phyloP scores from a whole-genome alignment of 2,888 invertebrate genomes.

The Adineta ricciae region DNA sequence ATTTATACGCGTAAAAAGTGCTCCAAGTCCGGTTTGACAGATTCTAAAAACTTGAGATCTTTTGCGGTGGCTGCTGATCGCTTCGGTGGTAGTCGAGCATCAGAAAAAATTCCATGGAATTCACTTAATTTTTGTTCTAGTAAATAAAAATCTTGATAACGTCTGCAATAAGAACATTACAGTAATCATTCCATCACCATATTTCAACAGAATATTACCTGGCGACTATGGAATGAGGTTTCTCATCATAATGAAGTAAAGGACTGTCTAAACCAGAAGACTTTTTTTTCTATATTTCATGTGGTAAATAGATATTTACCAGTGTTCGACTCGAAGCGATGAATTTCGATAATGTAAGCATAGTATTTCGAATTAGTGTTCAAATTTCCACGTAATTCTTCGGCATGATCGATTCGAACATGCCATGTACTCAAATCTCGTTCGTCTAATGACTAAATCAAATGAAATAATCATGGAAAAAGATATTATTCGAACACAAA shows the following conservation, averaged over 20 bases:
- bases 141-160: conserved; percentile 23
- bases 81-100: conserved; percentile 11
- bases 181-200: too few species aligned
- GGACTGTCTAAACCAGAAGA: not conserved
- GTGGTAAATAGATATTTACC: not conserved
- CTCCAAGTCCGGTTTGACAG: not conserved
- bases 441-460: not conserved
- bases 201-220: not conserved
- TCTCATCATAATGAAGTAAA: not conserved
- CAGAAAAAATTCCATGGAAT: not conserved
- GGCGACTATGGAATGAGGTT: not conserved
- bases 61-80: not conserved
- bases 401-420: not conserved
- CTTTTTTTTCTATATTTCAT: not conserved
- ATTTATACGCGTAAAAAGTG: not conserved
- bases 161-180: not conserved
- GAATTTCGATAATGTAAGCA: not conserved
- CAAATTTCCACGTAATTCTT: conserved; percentile 1
- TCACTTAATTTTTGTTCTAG: conserved; percentile 11
- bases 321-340: not conserved
- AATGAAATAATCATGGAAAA: not conserved
- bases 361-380: not conserved
- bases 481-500: not conserved
- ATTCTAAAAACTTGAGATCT: not conserved
- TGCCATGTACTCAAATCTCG: conserved; percentile 5